Percentiles rank a stretch among this genome's conserved stretches.
These are phyloP conservation scores for Malacosoma neustria DNA, from an alignment of 2,888 invertebrate genomes.

Conservation along the genomic window DNA sequence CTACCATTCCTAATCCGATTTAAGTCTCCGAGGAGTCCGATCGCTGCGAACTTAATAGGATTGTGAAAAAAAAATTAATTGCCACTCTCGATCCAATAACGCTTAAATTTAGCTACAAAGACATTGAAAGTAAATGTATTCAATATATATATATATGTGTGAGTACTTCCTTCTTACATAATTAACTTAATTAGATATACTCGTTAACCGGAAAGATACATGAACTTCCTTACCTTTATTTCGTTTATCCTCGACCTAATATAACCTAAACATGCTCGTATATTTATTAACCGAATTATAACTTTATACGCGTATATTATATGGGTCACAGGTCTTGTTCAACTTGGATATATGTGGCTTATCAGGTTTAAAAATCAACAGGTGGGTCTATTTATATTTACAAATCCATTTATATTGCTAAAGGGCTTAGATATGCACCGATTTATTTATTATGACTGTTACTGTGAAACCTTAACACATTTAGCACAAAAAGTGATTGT, in stretches of 20 bases:
- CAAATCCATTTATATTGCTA: too few relatives aligned
- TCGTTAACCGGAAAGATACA: not conserved
- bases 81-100: slow-evolving; percentile 10
- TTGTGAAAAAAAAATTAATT: slow-evolving; percentile 31
- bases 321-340: too few relatives aligned
- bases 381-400: too few relatives aligned
- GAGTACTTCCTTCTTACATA: slow-evolving; percentile 14
- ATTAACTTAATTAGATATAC: slow-evolving; percentile 6
- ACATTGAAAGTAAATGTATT: slow-evolving; percentile 8
- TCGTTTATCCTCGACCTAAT: not conserved
- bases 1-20: slow-evolving; percentile 37
- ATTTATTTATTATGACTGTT: too few relatives aligned
- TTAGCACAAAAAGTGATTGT: not conserved
- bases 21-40: slow-evolving; percentile 23
- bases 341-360: too few relatives aligned
- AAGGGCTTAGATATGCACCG: too few relatives aligned
- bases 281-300: not conserved
- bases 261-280: not conserved
- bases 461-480: not conserved
- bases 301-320: too few relatives aligned
- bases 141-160: slow-evolving; percentile 6
- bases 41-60: slow-evolving; percentile 34
- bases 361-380: too few relatives aligned
- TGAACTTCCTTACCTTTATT: not conserved
- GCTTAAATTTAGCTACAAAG: slow-evolving; percentile 3